These are phyloP conservation scores for Drosophila serrata DNA, from an alignment of 1,140 invertebrate species.

Conservation along the genomic window DNA sequence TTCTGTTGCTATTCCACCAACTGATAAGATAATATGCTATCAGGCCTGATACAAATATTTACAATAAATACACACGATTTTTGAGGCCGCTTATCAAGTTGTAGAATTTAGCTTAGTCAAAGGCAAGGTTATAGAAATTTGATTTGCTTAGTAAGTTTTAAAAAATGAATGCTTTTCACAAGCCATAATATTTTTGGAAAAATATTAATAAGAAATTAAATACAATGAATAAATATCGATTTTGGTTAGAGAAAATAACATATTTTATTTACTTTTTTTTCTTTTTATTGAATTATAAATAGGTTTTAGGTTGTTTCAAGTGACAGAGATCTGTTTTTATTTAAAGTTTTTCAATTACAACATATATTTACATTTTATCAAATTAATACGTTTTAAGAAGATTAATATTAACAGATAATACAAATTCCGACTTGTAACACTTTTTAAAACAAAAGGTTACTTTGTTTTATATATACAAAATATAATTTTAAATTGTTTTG, in stretches of 20 bases:
- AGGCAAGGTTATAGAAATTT: neutral
- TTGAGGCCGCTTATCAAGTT: neutral
- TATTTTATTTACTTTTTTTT: too few species aligned
- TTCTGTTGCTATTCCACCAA: neutral
- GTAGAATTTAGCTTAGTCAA: neutral
- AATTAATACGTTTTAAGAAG: neutral
- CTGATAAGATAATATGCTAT: slow-evolving; percentile 21
- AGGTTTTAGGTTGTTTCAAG: too few species aligned
- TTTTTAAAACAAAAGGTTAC: slow-evolving; percentile 19
- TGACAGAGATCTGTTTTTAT: neutral
- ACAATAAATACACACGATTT: slow-evolving; percentile 9
- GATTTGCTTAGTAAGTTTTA: too few species aligned
- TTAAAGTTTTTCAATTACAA: neutral
- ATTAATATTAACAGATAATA: neutral
- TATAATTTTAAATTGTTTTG: neutral
- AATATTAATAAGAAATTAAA: too few species aligned
- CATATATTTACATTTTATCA: neutral
- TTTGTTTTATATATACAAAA: neutral
- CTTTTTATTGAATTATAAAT: too few species aligned
- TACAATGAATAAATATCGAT: too few species aligned
- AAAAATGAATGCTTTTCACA: neutral
- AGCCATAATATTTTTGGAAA: neutral
- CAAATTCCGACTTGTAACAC: neutral
- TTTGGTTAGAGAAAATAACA: too few species aligned
- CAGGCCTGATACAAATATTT: slow-evolving; percentile 3